Evolutionary conservation across 2,888 invertebrate genomes (phyloP).

Genomic region (Netelia virgata): DNA sequence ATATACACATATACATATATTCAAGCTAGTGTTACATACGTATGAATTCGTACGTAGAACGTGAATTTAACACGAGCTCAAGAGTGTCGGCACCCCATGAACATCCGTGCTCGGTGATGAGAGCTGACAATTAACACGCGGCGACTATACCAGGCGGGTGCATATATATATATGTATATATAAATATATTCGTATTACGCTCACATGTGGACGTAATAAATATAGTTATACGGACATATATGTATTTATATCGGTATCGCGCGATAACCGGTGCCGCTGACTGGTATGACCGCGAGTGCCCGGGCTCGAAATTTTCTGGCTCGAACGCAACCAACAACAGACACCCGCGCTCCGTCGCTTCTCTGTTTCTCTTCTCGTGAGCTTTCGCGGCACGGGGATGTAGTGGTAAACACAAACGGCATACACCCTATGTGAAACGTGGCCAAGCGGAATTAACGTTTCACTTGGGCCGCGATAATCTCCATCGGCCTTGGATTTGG

Average conservation of each 20-base stretch:
- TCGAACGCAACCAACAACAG: constrained; percentile 7
- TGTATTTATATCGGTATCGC: not conserved
- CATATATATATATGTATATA: too few species aligned
- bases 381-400: not conserved
- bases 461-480: constrained; percentile 34
- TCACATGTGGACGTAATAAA: constrained; percentile 8
- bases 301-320: constrained; percentile 22
- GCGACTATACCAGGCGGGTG: constrained; percentile 23
- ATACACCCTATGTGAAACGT: constrained; percentile 32
- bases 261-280: not conserved
- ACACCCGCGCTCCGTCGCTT: constrained; percentile 28
- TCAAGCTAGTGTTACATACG: constrained; percentile 6
- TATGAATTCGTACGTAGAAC: constrained; percentile 42
- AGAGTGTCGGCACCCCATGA: not conserved
- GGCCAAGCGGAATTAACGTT: constrained; percentile 45
- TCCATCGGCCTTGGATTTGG: constrained; percentile 39
- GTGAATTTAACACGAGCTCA: constrained; percentile 33
- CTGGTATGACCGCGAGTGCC: not conserved
- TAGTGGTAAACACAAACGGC: constrained; percentile 16
- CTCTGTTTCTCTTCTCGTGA: constrained; percentile 17
- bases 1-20: not conserved
- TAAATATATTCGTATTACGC: too few species aligned
- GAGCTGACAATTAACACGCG: constrained; percentile 79
- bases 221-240: not conserved
- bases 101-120: constrained; percentile 69